Conservation (phyloP, 2,888 invertebrate genomes). For the Hermaeophaga mercurialis region DNA sequence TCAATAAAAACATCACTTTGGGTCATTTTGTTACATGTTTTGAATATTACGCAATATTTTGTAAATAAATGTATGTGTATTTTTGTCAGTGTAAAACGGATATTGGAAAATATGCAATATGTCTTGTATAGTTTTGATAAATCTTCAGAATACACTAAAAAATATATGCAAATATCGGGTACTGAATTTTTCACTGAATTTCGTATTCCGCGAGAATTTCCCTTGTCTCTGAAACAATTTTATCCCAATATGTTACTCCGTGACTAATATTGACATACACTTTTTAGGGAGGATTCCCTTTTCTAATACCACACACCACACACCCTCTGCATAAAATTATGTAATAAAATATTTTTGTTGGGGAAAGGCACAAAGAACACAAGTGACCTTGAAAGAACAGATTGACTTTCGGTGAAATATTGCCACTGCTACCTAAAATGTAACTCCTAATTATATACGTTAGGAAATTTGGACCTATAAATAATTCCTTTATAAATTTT, state of each 20-base stretch:
- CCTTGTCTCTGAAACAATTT: constrained; percentile 31
- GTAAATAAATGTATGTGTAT: no score
- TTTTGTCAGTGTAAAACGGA: no score
- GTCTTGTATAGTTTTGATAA: constrained; percentile 12
- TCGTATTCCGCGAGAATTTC: constrained; percentile 25
- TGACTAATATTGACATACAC: constrained; percentile 41
- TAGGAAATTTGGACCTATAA: no score
- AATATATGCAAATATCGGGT: constrained; percentile 24
- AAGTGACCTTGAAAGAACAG: constrained; percentile 28
- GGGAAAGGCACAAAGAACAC: constrained; percentile 28
- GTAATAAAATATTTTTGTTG: constrained; percentile 35
- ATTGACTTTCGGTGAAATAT: constrained; percentile 22
- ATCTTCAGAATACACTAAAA: constrained; percentile 7
- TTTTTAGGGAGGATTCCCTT: constrained; percentile 48
- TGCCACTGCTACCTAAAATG: no score
- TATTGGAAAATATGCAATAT: neutral
- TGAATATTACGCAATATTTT: no score
- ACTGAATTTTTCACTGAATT: constrained; percentile 25
- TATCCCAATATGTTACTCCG: constrained; percentile 40
- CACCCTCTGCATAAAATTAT: constrained; percentile 33
- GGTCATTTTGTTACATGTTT: no score
- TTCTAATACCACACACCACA: constrained; percentile 30
- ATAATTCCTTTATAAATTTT: no score
- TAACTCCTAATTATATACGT: no score
- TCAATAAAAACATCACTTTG: no score